Conservation (phyloP, 2,113 vertebrate genomes). For the Syrrhaptes paradoxus region DNA sequence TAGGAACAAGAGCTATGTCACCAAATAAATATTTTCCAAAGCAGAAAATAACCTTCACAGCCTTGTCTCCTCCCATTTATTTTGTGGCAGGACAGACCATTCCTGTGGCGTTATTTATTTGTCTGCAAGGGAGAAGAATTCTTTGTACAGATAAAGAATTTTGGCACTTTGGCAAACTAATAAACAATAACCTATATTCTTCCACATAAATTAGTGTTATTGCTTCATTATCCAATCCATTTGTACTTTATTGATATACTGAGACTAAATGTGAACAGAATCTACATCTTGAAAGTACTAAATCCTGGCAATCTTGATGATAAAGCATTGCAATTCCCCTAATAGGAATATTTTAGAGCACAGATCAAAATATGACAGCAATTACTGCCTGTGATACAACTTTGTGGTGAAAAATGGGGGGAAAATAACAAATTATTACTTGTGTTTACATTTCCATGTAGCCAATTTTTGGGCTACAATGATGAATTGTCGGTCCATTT, state of each 20-base stretch:
- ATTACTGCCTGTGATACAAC: constrained; percentile 40
- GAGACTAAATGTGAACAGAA: constrained; percentile 67
- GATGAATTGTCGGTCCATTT: not conserved
- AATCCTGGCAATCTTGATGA: constrained; percentile 41
- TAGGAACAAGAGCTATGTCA: not conserved
- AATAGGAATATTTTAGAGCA: constrained; percentile 41
- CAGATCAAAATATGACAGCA: constrained; percentile 39
- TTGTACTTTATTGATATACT: constrained; percentile 66
- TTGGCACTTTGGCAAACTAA: constrained; percentile 5
- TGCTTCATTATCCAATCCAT: constrained; percentile 68
- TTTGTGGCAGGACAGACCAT: not conserved
- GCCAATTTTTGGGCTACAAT: not conserved
- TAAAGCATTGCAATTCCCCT: constrained; percentile 52
- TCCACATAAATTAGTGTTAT: constrained; percentile 57
- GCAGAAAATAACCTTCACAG: not conserved
- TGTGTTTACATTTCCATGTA: not conserved
- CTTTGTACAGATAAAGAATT: constrained; percentile 14
- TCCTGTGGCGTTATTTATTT: not conserved
- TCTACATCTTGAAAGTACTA: constrained; percentile 49
- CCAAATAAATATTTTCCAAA: not conserved
- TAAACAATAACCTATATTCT: constrained; percentile 59
- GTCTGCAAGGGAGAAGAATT: not conserved
- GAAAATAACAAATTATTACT: not conserved
- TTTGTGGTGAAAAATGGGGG: not conserved
- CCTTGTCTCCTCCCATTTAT: not conserved